Evolutionary conservation across 2,888 invertebrate species (phyloP).

Genomic region (Emmelina monodactyla): DNA sequence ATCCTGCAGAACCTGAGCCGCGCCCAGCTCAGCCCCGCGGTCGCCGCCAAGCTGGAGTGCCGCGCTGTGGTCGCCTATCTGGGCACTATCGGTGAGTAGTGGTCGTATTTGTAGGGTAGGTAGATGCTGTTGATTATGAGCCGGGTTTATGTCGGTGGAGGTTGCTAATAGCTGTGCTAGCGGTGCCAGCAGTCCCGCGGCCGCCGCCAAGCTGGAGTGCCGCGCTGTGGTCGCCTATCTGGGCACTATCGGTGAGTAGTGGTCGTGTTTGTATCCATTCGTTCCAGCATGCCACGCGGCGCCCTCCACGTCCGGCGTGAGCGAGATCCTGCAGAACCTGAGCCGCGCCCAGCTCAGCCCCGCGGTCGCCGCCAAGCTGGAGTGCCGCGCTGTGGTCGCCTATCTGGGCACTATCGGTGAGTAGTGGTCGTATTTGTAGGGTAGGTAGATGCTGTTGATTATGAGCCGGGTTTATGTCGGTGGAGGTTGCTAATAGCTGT

Average conservation of each 20-base stretch:
- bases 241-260: constrained; percentile 76
- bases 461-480: too few relatives aligned
- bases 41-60: constrained; percentile 69
- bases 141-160: too few relatives aligned
- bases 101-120: too few relatives aligned
- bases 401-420: constrained; percentile 86
- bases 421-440: too few relatives aligned
- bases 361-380: constrained; percentile 61
- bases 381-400: constrained; percentile 87
- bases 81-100: constrained; percentile 75
- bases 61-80: constrained; percentile 92
- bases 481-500: too few relatives aligned
- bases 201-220: constrained; percentile 69
- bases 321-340: constrained; percentile 48
- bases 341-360: constrained; percentile 43
- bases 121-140: too few relatives aligned
- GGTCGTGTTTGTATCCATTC: too few relatives aligned
- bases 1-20: constrained; percentile 47
- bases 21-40: constrained; percentile 46
- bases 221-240: constrained; percentile 92
- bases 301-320: constrained; percentile 49
- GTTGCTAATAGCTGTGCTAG: too few relatives aligned
- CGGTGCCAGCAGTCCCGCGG: constrained; percentile 47
- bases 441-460: too few relatives aligned
- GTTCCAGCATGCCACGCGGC: constrained; percentile 48